These are phyloP conservation scores for Malachius bipustulatus DNA, from an alignment of 2,888 invertebrate genomes.

Conservation along the genomic window DNA sequence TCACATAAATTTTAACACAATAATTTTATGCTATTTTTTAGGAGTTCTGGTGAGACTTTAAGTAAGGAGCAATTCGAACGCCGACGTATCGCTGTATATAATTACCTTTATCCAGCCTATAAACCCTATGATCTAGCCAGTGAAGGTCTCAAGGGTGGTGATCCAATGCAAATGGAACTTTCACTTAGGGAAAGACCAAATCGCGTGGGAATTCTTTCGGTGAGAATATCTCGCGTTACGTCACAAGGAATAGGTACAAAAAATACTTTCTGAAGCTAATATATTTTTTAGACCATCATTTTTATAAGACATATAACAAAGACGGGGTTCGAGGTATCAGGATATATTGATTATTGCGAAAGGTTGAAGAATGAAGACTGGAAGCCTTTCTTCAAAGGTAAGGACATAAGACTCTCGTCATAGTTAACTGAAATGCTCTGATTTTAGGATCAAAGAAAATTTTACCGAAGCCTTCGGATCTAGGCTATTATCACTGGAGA, in stretches of 20 bases:
- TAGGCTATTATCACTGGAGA: constrained; percentile 70
- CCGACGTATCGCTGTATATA: constrained; percentile 45
- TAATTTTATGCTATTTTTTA: no score
- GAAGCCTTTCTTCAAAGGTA: constrained; percentile 57
- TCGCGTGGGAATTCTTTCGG: constrained; percentile 58
- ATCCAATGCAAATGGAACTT: constrained; percentile 55
- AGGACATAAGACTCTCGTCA: constrained; percentile 17
- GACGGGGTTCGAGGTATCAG: constrained; percentile 68
- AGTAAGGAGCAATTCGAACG: constrained; percentile 46
- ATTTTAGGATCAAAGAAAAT: constrained; percentile 37
- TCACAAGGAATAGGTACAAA: neutral
- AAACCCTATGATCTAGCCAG: constrained; percentile 49
- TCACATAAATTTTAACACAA: no score
- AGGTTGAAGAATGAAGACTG: constrained; percentile 62
- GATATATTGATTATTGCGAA: constrained; percentile 72
- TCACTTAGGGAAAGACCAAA: constrained; percentile 64
- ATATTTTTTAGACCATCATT: constrained; percentile 55
- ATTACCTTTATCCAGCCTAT: constrained; percentile 48
- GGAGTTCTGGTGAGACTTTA: constrained; percentile 50
- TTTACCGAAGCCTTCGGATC: constrained; percentile 54
- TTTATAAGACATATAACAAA: constrained; percentile 59
- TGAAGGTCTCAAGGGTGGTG: constrained; percentile 42
- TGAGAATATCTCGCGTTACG: constrained; percentile 27
- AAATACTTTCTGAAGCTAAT: constrained; percentile 2
- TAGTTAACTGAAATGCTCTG: constrained; percentile 5